phyloP scores from a whole-genome alignment of 2,888 invertebrate species.

The Nephrotoma appendiculata region DNA sequence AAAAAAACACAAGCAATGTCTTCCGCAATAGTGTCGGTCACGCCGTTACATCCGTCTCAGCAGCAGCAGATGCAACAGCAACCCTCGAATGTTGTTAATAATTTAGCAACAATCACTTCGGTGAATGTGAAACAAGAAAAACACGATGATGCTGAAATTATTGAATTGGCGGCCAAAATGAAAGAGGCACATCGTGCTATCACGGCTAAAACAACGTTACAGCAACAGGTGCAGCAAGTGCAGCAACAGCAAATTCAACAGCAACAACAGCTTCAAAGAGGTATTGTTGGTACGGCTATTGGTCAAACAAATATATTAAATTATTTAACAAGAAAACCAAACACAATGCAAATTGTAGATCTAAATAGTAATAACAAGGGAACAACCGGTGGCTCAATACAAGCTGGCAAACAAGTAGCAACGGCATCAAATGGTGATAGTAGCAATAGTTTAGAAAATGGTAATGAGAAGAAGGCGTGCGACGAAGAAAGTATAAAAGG shows the following conservation, averaged over 20 bases:
- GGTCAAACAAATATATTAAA: constrained; percentile 44
- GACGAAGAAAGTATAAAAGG: constrained; percentile 68
- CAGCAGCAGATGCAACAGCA: neutral
- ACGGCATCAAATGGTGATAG: constrained; percentile 23
- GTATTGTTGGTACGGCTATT: constrained; percentile 1
- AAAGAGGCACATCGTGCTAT: constrained; percentile 66
- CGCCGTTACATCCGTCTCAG: neutral
- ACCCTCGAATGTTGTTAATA: neutral
- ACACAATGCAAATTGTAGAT: constrained; percentile 8
- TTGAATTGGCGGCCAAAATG: constrained; percentile 75
- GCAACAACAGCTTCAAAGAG: constrained; percentile 3
- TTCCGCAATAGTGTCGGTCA: neutral
- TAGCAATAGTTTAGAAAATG: constrained; percentile 14
- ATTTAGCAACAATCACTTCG: constrained; percentile 1
- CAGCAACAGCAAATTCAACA: constrained; percentile 9
- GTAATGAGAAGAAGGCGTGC: constrained; percentile 21
- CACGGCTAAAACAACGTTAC: constrained; percentile 29
- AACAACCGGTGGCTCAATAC: constrained; percentile 1
- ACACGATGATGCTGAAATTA: constrained; percentile 71
- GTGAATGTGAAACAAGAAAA: constrained; percentile 29
- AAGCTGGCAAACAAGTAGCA: constrained; percentile 6
- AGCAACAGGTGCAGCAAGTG: constrained; percentile 16
- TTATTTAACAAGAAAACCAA: constrained; percentile 39
- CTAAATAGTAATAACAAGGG: neutral
- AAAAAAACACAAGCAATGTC: constrained; percentile 1